Evolutionary conservation across 2,113 vertebrate species (phyloP).

Genomic region (Chaenocephalus aceratus): DNA sequence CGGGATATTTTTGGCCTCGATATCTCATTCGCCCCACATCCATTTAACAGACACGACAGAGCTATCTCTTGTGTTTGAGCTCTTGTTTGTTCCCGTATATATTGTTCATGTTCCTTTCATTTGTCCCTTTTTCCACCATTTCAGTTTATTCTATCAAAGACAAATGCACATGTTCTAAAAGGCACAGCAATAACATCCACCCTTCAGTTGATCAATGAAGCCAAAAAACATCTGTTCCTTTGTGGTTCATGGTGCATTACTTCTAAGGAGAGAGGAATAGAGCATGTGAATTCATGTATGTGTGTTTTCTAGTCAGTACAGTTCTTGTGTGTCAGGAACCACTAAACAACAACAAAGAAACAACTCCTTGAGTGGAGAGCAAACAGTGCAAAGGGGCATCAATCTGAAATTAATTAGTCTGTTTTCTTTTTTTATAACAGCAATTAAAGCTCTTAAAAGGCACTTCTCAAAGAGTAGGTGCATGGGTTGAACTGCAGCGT

Average conservation of each 20-base stretch:
- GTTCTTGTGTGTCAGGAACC: slow-evolving; percentile 5
- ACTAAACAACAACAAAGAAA: not conserved
- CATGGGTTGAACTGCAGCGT: not conserved
- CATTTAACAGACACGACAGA: slow-evolving; percentile 24
- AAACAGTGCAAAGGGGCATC: slow-evolving; percentile 14
- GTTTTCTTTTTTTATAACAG: slow-evolving; percentile 37
- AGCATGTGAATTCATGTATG: not conserved
- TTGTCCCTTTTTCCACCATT: not conserved
- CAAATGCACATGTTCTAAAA: not conserved
- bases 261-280: slow-evolving; percentile 10
- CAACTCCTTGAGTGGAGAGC: slow-evolving; percentile 16
- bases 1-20: slow-evolving; percentile 1
- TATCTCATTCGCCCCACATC: not conserved
- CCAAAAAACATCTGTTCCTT: slow-evolving; percentile 16
- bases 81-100: slow-evolving; percentile 2
- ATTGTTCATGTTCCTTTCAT: not conserved
- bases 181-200: not conserved
- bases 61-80: not conserved
- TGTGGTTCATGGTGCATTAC: slow-evolving; percentile 29
- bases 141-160: slow-evolving; percentile 14
- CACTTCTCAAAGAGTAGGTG: slow-evolving; percentile 1
- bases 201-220: slow-evolving; percentile 15
- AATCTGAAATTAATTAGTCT: slow-evolving; percentile 20
- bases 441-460: slow-evolving; percentile 32
- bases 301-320: not conserved